Evolutionary conservation across 2,797 vertebrate genomes (phyloP), one percentile per base, ranked within the genome.

Genomic region (Sorex maritimensis): DNA sequence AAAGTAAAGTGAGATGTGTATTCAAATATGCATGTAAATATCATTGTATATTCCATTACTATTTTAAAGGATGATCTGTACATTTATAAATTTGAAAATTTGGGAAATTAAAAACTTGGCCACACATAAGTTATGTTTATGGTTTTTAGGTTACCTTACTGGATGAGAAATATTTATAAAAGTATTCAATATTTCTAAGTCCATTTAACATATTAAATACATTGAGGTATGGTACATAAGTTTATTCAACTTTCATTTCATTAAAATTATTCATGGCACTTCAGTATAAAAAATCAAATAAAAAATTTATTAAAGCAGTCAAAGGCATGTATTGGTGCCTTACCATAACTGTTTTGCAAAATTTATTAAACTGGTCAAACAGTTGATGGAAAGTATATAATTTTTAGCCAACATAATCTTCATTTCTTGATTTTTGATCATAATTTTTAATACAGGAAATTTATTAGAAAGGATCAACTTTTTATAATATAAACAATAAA

Each of bases 381-480:
- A 69, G 21, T 49, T 19, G 23, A 63, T 52, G 0, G 30, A 92
- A 65, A 52, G 2, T 13, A 0, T 2, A 83, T 5, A 84, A 15
- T 6, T 24, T 83, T 89, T 41, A 89, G 12, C 19, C 58, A 83
- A 14, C 52, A 14, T 55, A 14, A 55, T 55, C 52, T 55, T 55
- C 10, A 55, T 14, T 55, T 55, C 52, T 55, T 55, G 17, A 10
- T 55, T 74, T 11, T 34, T 6, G 6, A 65, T 3, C 72, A 44
- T 3, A 0, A 12, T 28, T 11, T 6, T 80, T 17, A 73, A 30
- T 19, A 6, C 13, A 1, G 2, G 13, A 0, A 1, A 63, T 24
- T 69, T 81, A 15, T 69, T 44, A 90, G 52, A 81, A 89, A 38
- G 44, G 9, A 61, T 0, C n/a, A 82, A 34, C 28, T 38, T 81